Base-by-base conservation (phyloP, 2,888 invertebrate species). In the Drosophila anomalata region DNA sequence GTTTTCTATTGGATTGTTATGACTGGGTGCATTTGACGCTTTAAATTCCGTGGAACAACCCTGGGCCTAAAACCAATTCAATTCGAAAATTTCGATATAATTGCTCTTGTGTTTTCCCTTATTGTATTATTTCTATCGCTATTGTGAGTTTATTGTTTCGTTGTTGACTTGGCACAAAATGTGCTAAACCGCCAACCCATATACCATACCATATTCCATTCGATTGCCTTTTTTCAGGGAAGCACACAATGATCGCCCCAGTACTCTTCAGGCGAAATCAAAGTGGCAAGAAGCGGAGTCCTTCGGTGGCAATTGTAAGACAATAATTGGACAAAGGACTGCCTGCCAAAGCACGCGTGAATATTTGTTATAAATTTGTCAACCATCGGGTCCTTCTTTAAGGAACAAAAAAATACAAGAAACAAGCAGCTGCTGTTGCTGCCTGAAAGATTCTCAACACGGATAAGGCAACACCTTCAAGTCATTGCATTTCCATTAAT, bases 341-440 rank as follows among this genome's bases (percentile, higher is more conserved):
- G 79, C 58, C 82, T 78, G 80, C 79, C 78, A 79, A 87, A 85
- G 89, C 88, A 87, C 87, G 89, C 88, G 87, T 87, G 82, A 88
- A 87, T 88, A 82, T 88, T 82, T 85, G 82, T 86, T 87, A 87
- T 87, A 85, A 87, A 88, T 87, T 87, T 88, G 86, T 87, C 86
- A 85, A 78, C 67, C 71, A 59, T 44, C 57, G 39, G 56, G 36
- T 47, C 47, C 62, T 55, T 31, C 33, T 60, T 58, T 7, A 36
- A 36, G 36, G 7, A n/a, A 36, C 12, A 12, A 33, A 12, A 36
- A 2, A n/a, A 36, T 3, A 36, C 14, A 36, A n/a, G 24, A 39
- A 39, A 24, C 42, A 53, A 79, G 72, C 83, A 62, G 77, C 73
- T 58, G 62, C 44, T 41, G 54, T 36, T n/a, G 52, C 54, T 69